These are phyloP conservation scores for Octomys mimax DNA, from an alignment of 2,797 vertebrate genomes.

Conservation along the genomic window DNA sequence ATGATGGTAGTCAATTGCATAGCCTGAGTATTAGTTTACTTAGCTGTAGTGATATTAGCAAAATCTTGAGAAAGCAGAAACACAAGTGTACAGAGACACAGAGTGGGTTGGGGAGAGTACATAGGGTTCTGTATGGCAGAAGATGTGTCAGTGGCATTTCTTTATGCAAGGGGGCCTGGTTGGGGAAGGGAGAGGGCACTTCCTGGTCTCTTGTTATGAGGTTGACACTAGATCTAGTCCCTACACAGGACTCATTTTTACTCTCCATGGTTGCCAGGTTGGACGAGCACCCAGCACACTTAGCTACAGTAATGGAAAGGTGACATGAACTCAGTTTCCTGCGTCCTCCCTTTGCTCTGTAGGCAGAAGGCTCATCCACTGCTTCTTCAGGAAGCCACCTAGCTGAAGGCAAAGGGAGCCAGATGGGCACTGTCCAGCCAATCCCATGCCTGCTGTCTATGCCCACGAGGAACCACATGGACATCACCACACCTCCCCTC, in stretches of 20 bases:
- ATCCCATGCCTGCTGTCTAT: constrained; percentile 98
- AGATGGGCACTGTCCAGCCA: constrained; percentile 90
- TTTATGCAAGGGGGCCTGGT: too few relatives aligned
- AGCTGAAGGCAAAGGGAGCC: constrained; percentile 91
- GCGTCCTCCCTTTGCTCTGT: constrained; percentile 75
- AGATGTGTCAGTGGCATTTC: background rate
- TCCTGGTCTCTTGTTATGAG: background rate
- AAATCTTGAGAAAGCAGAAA: constrained; percentile 4
- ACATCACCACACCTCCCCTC: constrained; percentile 96
- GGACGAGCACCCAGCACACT: background rate
- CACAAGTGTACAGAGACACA: too few relatives aligned
- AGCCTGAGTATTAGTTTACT: background rate
- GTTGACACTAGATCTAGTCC: background rate
- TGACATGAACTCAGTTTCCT: background rate
- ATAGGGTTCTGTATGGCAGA: background rate
- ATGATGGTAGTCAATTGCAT: background rate
- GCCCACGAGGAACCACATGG: constrained; percentile 99
- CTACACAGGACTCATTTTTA: background rate
- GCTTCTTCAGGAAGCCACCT: constrained; percentile 90
- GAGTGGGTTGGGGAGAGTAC: background rate
- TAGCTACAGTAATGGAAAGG: background rate
- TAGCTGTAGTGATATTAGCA: background rate
- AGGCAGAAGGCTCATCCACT: constrained; percentile 92
- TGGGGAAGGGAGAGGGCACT: background rate
- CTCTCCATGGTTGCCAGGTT: background rate